Conservation (phyloP, 1,140 invertebrate genomes). For the Penaeus japonicus region DNA sequence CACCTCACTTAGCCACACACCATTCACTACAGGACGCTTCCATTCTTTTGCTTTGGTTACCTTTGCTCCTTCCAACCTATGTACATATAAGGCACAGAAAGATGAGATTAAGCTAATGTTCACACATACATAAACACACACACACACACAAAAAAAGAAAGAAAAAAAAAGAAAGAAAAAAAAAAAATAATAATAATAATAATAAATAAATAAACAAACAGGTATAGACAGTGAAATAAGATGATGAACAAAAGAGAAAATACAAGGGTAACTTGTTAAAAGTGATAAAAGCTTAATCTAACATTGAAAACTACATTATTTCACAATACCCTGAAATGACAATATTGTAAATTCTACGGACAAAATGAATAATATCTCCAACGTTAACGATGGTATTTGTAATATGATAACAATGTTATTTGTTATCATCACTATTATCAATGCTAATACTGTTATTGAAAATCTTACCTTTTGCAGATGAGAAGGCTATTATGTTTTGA, state of each 20-base stretch:
- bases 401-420: not conserved
- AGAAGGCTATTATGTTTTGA: conserved; percentile 69
- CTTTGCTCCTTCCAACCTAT: conserved; percentile 84
- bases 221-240: too few relatives aligned
- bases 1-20: conserved; percentile 92
- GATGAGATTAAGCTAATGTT: not conserved
- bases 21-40: conserved; percentile 84
- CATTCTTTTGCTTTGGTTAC: conserved; percentile 90
- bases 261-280: too few relatives aligned
- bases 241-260: not conserved
- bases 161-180: conserved; percentile 33
- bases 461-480: conserved; percentile 68
- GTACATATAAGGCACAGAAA: conserved; percentile 45
- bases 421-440: not conserved
- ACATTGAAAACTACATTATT: too few relatives aligned
- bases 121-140: not conserved
- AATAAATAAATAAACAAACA: not conserved
- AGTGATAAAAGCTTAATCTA: too few relatives aligned
- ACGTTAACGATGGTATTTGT: not conserved
- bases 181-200: conserved; percentile 13
- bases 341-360: too few relatives aligned
- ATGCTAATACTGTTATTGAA: not conserved
- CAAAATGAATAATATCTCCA: not conserved
- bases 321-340: not conserved
- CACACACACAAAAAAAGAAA: conserved; percentile 37